Evolutionary conservation across 2,797 vertebrate genomes (phyloP), one percentile per base, ranked within the genome.

Genomic region (Pelobates cultripes): DNA sequence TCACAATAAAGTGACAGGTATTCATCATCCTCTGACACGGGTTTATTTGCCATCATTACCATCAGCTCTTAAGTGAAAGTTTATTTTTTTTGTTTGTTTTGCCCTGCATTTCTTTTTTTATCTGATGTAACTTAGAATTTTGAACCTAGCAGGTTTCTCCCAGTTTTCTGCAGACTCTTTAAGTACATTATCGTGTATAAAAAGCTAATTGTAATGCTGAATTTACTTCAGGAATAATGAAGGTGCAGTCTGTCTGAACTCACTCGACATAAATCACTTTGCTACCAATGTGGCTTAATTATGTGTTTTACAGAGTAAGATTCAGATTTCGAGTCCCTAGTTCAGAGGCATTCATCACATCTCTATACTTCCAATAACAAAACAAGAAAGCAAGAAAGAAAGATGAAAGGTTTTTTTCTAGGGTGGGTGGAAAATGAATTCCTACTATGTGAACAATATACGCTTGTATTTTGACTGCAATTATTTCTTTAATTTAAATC

Each of bases 371-470:
- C 13, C 41, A 68, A 70, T 43, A 53, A 47, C 43, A 81, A 61
- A 67, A 70, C 73, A 73, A 73, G 70, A 70, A 64, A 43, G 57
- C n/a, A n/a, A n/a, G 13, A 42, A 45, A 10, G 14, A 47, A n/a
- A 73, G 66, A 81, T 75, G 64, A 81, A 81, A 75, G 66, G 55
- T 17, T 41, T 28, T n/a, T 51, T 60, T 17, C 15, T 44, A 6
- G 43, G 8, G 73, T n/a, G 68, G 10, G n/a, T n/a, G 43, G 68
- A 47, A 68, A 42, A 13, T 4, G 7, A 73, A 55, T 80, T 74
- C 51, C 72, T 60, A 3, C 45, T 1, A 28, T 45, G 6, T 44
- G 41, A 3, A 7, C 42, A 40, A 40, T 40, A 17, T 66, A n/a
- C 43, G 47, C 3, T 44, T 73, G 5, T 28, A 73, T 6, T 57